Conservation (phyloP, 2,888 invertebrate genomes). For the Pseudeuparius sepicola region DNA sequence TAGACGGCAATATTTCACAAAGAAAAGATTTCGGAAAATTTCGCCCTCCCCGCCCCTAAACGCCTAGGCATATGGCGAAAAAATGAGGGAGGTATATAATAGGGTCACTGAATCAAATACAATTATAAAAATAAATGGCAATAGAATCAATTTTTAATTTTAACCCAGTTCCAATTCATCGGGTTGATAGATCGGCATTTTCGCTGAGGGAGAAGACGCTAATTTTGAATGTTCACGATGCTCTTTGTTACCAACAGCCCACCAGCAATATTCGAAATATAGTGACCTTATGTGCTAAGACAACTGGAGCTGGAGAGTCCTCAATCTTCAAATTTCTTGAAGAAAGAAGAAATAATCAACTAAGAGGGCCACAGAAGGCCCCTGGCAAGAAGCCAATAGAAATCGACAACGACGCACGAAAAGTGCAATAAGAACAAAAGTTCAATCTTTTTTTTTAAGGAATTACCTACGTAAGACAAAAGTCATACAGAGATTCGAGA, state of each 20-base stretch:
- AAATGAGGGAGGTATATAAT: no score
- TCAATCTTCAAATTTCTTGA: conserved; percentile 3
- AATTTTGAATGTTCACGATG: conserved; percentile 2
- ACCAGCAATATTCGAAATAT: conserved; percentile 1
- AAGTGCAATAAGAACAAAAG: not conserved
- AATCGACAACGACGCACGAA: conserved; percentile 3
- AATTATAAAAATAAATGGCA: no score
- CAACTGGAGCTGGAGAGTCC: conserved; percentile 2
- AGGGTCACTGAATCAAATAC: no score
- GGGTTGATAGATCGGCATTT: conserved; percentile 1
- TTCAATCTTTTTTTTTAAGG: conserved; percentile 1
- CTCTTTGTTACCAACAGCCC: conserved; percentile 1
- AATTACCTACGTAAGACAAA: not conserved
- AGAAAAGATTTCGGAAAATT: no score
- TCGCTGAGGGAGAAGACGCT: conserved; percentile 2
- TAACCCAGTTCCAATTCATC: conserved; percentile 1
- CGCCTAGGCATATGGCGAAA: no score
- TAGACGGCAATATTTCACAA: no score
- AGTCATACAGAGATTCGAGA: conserved; percentile 1
- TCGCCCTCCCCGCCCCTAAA: no score
- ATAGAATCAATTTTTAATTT: not conserved
- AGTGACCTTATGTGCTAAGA: conserved; percentile 2
- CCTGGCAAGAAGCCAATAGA: conserved; percentile 2
- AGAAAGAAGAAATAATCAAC: conserved; percentile 1
- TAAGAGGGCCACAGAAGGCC: conserved; percentile 1